Conservation (phyloP, 2,797 vertebrate species). For the Hypotaenidia okinawae region DNA sequence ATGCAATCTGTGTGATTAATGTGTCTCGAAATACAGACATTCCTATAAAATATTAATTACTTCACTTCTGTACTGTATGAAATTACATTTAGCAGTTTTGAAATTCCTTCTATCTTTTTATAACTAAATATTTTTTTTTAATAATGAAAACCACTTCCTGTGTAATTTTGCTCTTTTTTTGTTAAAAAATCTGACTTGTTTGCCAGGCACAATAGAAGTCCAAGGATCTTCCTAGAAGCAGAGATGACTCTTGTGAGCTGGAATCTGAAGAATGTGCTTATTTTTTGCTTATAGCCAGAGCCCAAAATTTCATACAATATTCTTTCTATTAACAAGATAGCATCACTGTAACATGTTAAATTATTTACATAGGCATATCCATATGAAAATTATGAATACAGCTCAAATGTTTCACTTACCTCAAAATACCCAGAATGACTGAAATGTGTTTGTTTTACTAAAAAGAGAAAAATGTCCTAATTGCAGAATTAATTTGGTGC, state of each 20-base stretch:
- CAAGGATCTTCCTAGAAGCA: conserved; percentile 52
- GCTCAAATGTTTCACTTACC: conserved; percentile 9
- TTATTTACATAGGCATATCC: neutral
- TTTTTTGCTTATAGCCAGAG: conserved; percentile 64
- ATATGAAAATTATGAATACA: neutral
- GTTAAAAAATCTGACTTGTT: conserved; percentile 53
- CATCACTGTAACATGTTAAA: neutral
- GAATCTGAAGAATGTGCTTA: conserved; percentile 70
- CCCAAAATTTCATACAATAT: conserved; percentile 58
- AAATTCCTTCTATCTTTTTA: conserved; percentile 32
- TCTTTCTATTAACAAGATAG: conserved; percentile 16
- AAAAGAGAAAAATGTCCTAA: conserved; percentile 8
- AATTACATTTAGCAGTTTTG: conserved; percentile 40
- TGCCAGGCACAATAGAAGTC: conserved; percentile 46
- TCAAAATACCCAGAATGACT: conserved; percentile 1
- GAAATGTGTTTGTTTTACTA: neutral
- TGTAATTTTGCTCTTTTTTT: conserved; percentile 31
- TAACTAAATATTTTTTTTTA: conserved; percentile 32
- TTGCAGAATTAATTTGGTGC: conserved; percentile 19
- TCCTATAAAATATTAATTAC: conserved; percentile 64
- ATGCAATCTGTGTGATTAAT: conserved; percentile 53
- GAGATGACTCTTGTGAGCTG: conserved; percentile 47
- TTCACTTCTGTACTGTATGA: conserved; percentile 58
- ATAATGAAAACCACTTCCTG: conserved; percentile 34
- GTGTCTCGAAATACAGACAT: conserved; percentile 55